Base-by-base conservation (phyloP, 2,888 invertebrate species). In the Scaptomyza caliginosa region DNA sequence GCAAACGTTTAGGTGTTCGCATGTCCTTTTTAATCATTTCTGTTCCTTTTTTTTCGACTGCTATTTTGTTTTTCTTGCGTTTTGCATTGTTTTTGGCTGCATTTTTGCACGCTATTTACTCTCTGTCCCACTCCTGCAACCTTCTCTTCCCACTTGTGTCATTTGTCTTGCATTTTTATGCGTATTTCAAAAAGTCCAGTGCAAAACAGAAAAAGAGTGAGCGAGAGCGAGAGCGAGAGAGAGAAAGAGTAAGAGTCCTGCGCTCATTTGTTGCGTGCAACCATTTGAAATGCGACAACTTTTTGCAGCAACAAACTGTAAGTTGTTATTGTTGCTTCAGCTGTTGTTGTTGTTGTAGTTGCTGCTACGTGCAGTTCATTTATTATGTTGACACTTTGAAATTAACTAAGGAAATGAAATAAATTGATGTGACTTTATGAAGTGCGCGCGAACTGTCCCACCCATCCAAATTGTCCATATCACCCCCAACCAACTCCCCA, bases 251-350 rank as follows among this genome's bases (percentile, higher is more conserved):
- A 38, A 56, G 59, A 82, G 88, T 78, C 82, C 78, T 84, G 65
- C 63, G 86, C 86, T 88, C 88, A 83, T 81, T 87, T 82, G 82
- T 83, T 83, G 83, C 83, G 83, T 88, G 83, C 83, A 87, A 84
- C 88, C 86, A 88, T 87, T 83, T 88, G 78, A 82, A 88, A 86
- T 86, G 87, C 88, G 85, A 86, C 87, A 86, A 86, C 87, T 82
- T 82, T 83, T 80, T 80, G 86, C 79, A 59, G 16, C 72, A 75
- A 21, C 52, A 50, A 50, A 84, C 73, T 67, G 62, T 72, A 78
- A 84, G 51, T 74, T 56, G 58, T 59, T 50, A 40, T 42, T 43
- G 26, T 49, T 28, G 51, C 32, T 57, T 36, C 42, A 57, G 32
- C 21, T 60, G 43, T 32, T 42, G 49, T 52, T 46, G 49, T 42